Conservation (phyloP, 2,797 vertebrate genomes). For the Selene dorsalis region DNA sequence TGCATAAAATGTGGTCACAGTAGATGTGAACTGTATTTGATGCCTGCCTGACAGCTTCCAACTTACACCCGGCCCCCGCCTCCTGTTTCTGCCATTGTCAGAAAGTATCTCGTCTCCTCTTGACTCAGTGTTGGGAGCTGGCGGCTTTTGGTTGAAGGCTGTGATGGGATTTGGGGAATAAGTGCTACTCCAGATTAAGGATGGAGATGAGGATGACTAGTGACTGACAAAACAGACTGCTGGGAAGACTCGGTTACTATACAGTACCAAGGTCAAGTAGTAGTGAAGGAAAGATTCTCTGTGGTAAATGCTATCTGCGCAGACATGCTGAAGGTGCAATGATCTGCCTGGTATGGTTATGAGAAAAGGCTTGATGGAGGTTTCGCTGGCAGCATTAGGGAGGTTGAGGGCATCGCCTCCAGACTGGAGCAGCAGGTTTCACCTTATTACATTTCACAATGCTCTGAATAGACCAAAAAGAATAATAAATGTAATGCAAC, state of each 20-base stretch:
- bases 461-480: not conserved
- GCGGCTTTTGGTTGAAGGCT: slow-evolving; percentile 67
- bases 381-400: not conserved
- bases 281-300: slow-evolving; percentile 15
- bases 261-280: slow-evolving; percentile 69
- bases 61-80: slow-evolving; percentile 36
- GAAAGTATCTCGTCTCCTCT: slow-evolving; percentile 68
- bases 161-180: slow-evolving; percentile 77
- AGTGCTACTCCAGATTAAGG: slow-evolving; percentile 79
- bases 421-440: not conserved
- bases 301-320: not conserved
- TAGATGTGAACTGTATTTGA: slow-evolving; percentile 63
- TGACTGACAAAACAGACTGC: slow-evolving; percentile 77
- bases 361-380: slow-evolving; percentile 2
- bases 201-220: slow-evolving; percentile 74
- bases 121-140: slow-evolving; percentile 61
- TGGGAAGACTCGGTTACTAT: slow-evolving; percentile 68
- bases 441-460: slow-evolving; percentile 18
- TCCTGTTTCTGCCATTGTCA: slow-evolving; percentile 71
- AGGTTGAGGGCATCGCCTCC: not conserved
- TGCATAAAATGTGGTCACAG: slow-evolving; percentile 18
- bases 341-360: not conserved
- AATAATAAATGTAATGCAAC: slow-evolving; percentile 1
- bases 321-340: slow-evolving; percentile 20
- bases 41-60: slow-evolving; percentile 70